Evolutionary conservation across 2,797 vertebrate genomes (phyloP).

Genomic region (Orestias chungarensis): DNA sequence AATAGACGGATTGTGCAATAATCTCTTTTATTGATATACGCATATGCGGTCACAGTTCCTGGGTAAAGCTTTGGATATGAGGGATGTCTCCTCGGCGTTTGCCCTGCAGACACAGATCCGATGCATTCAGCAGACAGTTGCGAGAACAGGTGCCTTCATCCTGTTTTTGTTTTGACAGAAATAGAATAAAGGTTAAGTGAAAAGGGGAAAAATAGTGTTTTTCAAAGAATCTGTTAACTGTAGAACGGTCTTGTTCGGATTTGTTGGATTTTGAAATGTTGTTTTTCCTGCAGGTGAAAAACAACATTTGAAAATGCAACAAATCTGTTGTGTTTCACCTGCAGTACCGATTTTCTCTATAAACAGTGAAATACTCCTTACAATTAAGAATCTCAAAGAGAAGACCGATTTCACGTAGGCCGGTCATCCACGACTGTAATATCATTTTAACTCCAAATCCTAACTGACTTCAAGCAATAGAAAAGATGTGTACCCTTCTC

Average conservation of each 20-base stretch:
- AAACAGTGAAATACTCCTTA: neutral
- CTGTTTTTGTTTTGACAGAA: too few relatives aligned
- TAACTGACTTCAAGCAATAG: neutral
- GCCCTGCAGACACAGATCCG: neutral
- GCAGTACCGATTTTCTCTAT: neutral
- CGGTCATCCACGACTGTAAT: fast-evolving
- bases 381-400: too few relatives aligned
- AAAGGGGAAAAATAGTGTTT: too few relatives aligned
- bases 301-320: too few relatives aligned
- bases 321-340: too few relatives aligned
- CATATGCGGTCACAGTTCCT: slow-evolving; percentile 23
- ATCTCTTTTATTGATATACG: neutral
- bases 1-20: neutral
- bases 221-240: too few relatives aligned
- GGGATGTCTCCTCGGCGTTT: neutral
- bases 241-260: too few relatives aligned
- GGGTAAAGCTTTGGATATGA: neutral
- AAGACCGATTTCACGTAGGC: neutral
- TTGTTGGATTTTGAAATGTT: too few relatives aligned
- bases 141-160: slow-evolving; percentile 21
- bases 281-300: too few relatives aligned
- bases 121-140: neutral
- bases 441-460: neutral
- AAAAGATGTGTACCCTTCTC: too few relatives aligned
- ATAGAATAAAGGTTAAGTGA: too few relatives aligned